A percentile compares a stretch with the other conserved stretches of the same genome.
phyloP scores from a whole-genome alignment of 2,113 vertebrate genomes.

The Tragelaphus scriptus region DNA sequence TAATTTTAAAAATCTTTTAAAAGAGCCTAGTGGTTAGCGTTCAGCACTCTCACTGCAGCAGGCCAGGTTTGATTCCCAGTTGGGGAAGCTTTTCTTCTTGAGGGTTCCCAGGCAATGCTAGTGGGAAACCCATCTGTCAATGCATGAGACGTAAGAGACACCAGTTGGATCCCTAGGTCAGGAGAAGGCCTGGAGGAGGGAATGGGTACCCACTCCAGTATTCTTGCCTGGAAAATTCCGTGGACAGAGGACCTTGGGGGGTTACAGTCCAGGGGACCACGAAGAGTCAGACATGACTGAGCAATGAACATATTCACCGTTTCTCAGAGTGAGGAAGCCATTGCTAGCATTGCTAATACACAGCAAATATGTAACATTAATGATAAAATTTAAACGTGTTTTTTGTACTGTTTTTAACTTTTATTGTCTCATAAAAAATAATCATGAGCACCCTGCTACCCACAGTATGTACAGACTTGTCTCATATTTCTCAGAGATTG shows the following conservation, averaged over 20 bases:
- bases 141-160: neutral
- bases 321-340: neutral
- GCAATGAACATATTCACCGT: neutral
- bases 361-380: neutral
- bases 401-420: neutral
- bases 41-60: neutral
- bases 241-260: neutral
- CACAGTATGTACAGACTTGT: neutral
- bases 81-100: neutral
- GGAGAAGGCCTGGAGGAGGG: neutral
- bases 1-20: rapidly evolving
- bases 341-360: neutral
- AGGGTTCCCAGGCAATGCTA: neutral
- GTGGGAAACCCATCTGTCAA: neutral
- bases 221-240: neutral
- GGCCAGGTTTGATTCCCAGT: neutral
- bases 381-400: neutral
- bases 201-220: neutral
- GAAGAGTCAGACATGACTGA: neutral
- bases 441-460: neutral
- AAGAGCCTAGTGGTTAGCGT: neutral
- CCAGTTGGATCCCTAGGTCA: neutral
- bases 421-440: neutral
- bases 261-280: neutral
- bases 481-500: neutral